phyloP scores from a whole-genome alignment of 2,113 vertebrate genomes.

The Paralichthys olivaceus region DNA sequence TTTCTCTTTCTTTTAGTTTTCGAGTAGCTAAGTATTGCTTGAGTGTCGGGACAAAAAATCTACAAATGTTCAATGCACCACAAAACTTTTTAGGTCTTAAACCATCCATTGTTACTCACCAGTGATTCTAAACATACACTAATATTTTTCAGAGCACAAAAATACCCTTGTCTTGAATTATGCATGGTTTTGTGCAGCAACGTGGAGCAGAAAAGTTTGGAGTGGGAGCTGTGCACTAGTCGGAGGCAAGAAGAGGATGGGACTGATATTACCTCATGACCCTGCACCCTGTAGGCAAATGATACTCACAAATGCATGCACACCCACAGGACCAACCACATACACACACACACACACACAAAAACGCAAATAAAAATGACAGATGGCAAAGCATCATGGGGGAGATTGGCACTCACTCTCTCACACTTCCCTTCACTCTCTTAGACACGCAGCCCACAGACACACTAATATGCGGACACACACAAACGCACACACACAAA shows the following conservation, averaged over 20 bases:
- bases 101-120: constrained; percentile 12
- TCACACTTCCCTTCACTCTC: constrained; percentile 66
- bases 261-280: constrained; percentile 67
- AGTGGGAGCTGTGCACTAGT: constrained; percentile 7
- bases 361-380: constrained; percentile 49
- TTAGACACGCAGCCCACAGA: constrained; percentile 68
- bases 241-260: constrained; percentile 31
- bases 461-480: constrained; percentile 31
- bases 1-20: constrained; percentile 20
- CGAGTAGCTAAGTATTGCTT: too few species aligned
- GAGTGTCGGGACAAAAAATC: too few species aligned
- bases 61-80: neutral
- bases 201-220: constrained; percentile 36
- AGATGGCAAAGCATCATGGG: constrained; percentile 82
- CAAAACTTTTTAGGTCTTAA: constrained; percentile 3
- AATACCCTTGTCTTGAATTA: constrained; percentile 49
- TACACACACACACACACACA: constrained; percentile 18
- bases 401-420: constrained; percentile 73
- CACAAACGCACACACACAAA: constrained; percentile 21
- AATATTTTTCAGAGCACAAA: constrained; percentile 20
- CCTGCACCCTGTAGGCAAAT: constrained; percentile 54
- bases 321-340: constrained; percentile 13
- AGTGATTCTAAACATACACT: constrained; percentile 18
- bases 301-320: constrained; percentile 42
- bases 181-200: constrained; percentile 42